Evolutionary conservation across 2,797 vertebrate species (phyloP), one percentile per base, ranked within the genome.

Genomic region (Synaphobranchus kaupii): DNA sequence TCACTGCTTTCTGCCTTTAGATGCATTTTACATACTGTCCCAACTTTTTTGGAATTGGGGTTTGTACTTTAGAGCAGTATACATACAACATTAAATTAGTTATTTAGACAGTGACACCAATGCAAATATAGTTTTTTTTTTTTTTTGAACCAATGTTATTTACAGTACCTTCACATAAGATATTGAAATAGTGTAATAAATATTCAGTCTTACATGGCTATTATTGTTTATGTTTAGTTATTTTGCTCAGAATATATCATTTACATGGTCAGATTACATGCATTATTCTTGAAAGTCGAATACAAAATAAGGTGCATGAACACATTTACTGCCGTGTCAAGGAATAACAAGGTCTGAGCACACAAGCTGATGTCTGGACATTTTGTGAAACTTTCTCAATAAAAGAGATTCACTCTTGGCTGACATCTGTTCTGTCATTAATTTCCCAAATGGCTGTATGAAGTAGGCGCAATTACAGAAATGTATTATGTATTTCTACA

Each of bases 321-420:
- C 31, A 73, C 31, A 73, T 34, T 34, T 8, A 73, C 28, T 31
- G 68, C 31, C 15, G 31, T 12, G 9, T 34, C 12, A 73, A 1
- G 28, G 7, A 73, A 22, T 66, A 66, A 66, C 63, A 4, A 6
- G 34, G 68, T 20, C 63, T 73, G 13, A 12, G 28, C 31, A 15
- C 68, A 73, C 31, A 10, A 66, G 68, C 25, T 28, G n/a, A 68
- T 68, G 63, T 34, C 68, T 73, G 68, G 68, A 73, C 28, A 31
- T 12, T 15, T 73, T 73, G 28, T 73, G 68, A 73, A 73, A 73
- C 68, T 4, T 73, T 73, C 68, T 73, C 68, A 73, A 73, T 73
- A 34, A 73, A 73, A 73, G 31, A 73, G 68, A 31, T 73, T 73
- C 68, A 73, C 68, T 73, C 68, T 73, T 13, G 15, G 7, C 28